phyloP scores from a whole-genome alignment of 2,888 invertebrate genomes.

The Melipona bicolor region DNA sequence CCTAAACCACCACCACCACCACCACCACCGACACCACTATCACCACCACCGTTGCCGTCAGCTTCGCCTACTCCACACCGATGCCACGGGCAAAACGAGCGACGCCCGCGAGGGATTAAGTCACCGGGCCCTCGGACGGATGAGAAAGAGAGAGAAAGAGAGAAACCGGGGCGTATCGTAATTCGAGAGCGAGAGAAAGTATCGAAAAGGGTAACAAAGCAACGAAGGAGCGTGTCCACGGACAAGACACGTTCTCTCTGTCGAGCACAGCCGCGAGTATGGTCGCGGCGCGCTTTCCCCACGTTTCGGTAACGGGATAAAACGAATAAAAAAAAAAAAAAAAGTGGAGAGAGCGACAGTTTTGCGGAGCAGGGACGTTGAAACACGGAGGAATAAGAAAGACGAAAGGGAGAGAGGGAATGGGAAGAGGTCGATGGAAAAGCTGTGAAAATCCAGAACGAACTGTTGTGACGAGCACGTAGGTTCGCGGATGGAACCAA shows the following conservation, averaged over 20 bases:
- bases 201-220: neutral
- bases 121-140: slow-evolving; percentile 45
- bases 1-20: slow-evolving; percentile 33
- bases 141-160: neutral
- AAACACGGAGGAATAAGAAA: neutral
- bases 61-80: slow-evolving; percentile 66
- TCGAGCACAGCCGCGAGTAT: neutral
- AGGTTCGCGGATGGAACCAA: slow-evolving; percentile 83
- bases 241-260: neutral
- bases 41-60: slow-evolving; percentile 35
- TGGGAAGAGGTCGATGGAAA: slow-evolving; percentile 24
- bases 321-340: neutral
- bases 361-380: neutral
- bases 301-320: neutral
- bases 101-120: slow-evolving; percentile 79
- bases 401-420: neutral
- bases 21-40: neutral
- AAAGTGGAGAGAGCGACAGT: neutral
- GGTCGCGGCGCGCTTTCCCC: neutral
- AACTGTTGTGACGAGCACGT: slow-evolving; percentile 84
- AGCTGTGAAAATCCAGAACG: slow-evolving; percentile 66
- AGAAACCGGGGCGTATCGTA: neutral
- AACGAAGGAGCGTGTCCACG: neutral
- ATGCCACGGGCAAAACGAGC: slow-evolving; percentile 73
- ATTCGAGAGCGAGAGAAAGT: neutral